Conservation (phyloP, 2,888 invertebrate species). For the Brachyopa scutellaris region DNA sequence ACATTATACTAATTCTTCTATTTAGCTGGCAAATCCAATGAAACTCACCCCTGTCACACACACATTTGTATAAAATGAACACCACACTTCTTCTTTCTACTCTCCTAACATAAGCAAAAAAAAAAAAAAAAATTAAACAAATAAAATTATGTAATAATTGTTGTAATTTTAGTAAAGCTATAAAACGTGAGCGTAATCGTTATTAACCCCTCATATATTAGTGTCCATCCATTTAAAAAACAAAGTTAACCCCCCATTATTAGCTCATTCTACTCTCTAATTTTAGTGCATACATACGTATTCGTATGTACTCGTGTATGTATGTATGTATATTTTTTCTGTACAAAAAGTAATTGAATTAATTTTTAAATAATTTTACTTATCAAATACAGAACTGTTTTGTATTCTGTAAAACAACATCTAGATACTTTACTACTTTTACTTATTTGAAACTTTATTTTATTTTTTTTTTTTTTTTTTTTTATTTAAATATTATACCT, state of each 20-base stretch:
- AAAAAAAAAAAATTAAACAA: no score
- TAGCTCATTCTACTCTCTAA: slow-evolving; percentile 57
- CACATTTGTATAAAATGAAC: no score
- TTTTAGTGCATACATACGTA: slow-evolving; percentile 19
- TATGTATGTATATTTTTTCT: slow-evolving; percentile 57
- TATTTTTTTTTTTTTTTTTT: slow-evolving; percentile 26
- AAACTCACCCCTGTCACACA: no score
- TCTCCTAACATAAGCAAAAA: no score
- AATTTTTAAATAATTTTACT: slow-evolving; percentile 41
- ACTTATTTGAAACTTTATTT: slow-evolving; percentile 9
- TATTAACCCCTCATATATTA: slow-evolving; percentile 23
- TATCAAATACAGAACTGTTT: no score
- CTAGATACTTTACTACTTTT: slow-evolving; percentile 56
- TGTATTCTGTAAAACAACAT: slow-evolving; percentile 28
- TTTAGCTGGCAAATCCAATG: no score
- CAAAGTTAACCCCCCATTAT: slow-evolving; percentile 38
- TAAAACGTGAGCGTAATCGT: slow-evolving; percentile 5
- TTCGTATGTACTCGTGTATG: neutral
- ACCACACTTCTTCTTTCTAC: no score
- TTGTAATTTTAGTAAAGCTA: slow-evolving; percentile 27
- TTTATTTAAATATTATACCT: slow-evolving; percentile 40
- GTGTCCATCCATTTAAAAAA: slow-evolving; percentile 6
- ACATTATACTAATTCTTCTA: neutral
- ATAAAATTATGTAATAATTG: slow-evolving; percentile 29
- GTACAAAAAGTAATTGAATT: slow-evolving; percentile 73